Evolutionary conservation across 1,140 invertebrate species (phyloP), one percentile per base, ranked within the genome.

Genomic region (Trachelipus rathkii): DNA sequence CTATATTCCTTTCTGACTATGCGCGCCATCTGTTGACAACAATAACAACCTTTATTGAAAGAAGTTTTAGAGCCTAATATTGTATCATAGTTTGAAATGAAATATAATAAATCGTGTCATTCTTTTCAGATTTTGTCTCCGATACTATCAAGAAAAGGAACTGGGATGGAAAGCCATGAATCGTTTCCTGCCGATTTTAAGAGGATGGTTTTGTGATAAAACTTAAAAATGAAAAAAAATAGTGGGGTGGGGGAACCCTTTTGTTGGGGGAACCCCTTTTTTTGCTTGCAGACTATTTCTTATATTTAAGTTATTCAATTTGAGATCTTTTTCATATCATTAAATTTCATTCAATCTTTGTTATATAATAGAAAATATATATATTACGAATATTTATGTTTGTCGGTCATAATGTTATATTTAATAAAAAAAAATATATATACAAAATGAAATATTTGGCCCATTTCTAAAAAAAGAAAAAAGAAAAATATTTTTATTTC

Each of bases 151-250:
- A 60, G 11, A 13, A 60, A 60, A 60, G 50, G 50, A 60, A 60
- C 50, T 60, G 19, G 50, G 50, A 60, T 60, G 50, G 50, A 60
- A 60, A 60, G 50, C 50, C 19, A 60, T 60, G 50, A 60, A 60
- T 60, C 50, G 50, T 60, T 15, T 60, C 50, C 50, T 60, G 50
- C 19, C 50, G 50, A 60, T 60, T 60, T 60, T 60, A 60, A 60
- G 50, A 60, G 50, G 50, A 60, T 60, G 19, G 50, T 60, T n/a
- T 60, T 60, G 50, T 60, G 50, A 60, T 60, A 60, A 60, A 60
- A 60, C 46, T 50, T 50, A 50, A 60, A 13, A 60, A 19, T 15
- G 8, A 60, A 19, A 19, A 19, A 15, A 33, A 33, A 33, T 3
- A 33, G 33, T 33, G 1, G 33, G 33, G 33, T n/a, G n/a, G n/a